Base-by-base conservation (phyloP, 2,888 invertebrate species). In the Meiosimyza decipiens region DNA sequence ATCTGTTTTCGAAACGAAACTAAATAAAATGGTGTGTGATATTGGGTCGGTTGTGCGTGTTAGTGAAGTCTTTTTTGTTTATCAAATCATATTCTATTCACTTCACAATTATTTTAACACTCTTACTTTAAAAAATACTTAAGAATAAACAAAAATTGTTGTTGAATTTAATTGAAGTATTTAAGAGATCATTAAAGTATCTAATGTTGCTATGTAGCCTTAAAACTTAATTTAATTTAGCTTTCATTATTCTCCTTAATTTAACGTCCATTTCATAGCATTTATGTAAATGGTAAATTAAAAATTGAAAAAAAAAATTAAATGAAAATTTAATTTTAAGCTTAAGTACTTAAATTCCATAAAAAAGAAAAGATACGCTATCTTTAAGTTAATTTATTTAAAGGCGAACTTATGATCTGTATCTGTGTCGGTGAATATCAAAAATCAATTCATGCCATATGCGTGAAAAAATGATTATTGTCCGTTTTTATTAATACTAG, bases 1-100 rank as follows among this genome's bases (percentile, higher is more conserved):
- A 52, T 47, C 15, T 70, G 40, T 63, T 70, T 70, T 63, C 55
- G 54, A 71, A 73, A 71, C 57, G 60, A 68, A 73, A 75, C 74
- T 73, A 72, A 73, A 71, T 71, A 73, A 77, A 77, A 76, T 76
- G 76, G 77, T 74, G 84, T 83, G 83, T 83, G 83, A 83, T 83
- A 83, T 82, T 83, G 72, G 54, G 80, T 84, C 81, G 85, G 84
- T 84, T 84, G 84, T 84, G 84, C 83, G 83, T 82, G 82, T 60
- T 63, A 62, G 52, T 18, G 63, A 62, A 59, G 18, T 50, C 47
- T 67, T 55, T 15, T 40, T 62, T 16, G 33, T 52, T 40, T 33
- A 40, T 33, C 7, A 54, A 47, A 40, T 59, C 40, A 40, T 12
- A 47, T 59, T 15, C 3, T 40, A 40, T 40, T 40, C 9, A 40